Percentiles rank a stretch among this genome's conserved stretches.
phyloP scores from a whole-genome alignment of 2,797 vertebrate species.

The Arctocebus calabarensis region DNA sequence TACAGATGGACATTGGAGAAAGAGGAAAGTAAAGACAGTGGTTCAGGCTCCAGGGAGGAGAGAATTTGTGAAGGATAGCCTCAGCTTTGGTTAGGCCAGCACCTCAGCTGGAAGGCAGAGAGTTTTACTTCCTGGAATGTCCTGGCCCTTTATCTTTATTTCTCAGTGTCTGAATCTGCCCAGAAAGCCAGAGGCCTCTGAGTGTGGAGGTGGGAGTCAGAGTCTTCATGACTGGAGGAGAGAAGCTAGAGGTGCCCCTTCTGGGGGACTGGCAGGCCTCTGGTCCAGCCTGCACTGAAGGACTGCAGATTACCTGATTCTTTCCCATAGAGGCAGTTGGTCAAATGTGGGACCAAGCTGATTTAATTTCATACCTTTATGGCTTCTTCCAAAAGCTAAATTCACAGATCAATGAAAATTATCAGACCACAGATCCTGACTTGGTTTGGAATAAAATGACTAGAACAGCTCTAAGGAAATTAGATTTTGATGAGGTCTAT shows the following conservation, averaged over 20 bases:
- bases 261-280: background rate
- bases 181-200: background rate
- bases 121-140: background rate
- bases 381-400: constrained; percentile 51
- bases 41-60: background rate
- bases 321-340: background rate
- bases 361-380: constrained; percentile 53
- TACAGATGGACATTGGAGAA: background rate
- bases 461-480: background rate
- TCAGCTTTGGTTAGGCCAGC: background rate
- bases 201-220: background rate
- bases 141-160: background rate
- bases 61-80: background rate
- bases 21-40: background rate
- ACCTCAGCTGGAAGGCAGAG: background rate
- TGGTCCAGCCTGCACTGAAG: background rate
- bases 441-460: constrained; percentile 52
- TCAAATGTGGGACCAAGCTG: background rate
- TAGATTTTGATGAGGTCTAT: background rate
- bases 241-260: background rate
- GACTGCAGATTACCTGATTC: background rate
- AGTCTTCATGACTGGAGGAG: background rate
- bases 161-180: background rate
- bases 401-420: constrained; percentile 24
- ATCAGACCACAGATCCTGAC: constrained; percentile 28